Conservation (phyloP, 2,797 vertebrate species). For the Sebastes umbrosus region DNA sequence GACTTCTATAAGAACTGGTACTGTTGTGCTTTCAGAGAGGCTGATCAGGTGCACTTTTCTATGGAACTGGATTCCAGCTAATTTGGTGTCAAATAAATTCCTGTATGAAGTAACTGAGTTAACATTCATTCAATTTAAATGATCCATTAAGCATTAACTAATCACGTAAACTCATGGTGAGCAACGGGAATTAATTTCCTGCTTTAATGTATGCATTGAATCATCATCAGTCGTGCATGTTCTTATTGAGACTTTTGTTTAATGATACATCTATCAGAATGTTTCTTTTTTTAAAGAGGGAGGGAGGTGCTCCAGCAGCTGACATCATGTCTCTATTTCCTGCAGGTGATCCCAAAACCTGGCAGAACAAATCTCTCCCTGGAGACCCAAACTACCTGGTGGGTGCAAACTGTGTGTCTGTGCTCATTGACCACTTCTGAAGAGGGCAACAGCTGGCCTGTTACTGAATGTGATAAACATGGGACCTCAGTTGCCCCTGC, state of each 20-base stretch:
- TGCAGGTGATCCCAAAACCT: slow-evolving; percentile 98
- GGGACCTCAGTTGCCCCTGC: slow-evolving; percentile 34
- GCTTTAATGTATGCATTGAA: not conserved
- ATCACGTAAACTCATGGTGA: not conserved
- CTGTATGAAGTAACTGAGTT: not conserved
- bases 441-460: slow-evolving; percentile 89
- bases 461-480: slow-evolving; percentile 87
- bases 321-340: slow-evolving; percentile 63
- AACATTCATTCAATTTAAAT: not conserved
- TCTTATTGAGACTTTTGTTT: not conserved
- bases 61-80: not conserved
- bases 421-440: slow-evolving; percentile 99
- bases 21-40: not conserved
- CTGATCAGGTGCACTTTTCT: not conserved
- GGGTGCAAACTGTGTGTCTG: slow-evolving; percentile 99
- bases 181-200: not conserved
- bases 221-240: not conserved
- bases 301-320: slow-evolving; percentile 28
- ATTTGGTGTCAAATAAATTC: not conserved
- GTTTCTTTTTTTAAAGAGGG: not conserved
- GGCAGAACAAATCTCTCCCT: slow-evolving; percentile 99
- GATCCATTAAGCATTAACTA: not conserved
- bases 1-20: not conserved
- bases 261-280: not conserved
- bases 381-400: slow-evolving; percentile 99